Percentiles rank a stretch among this genome's conserved stretches.
Evolutionary conservation across 1,140 invertebrate genomes (phyloP).

Genomic region (Tetranychus urticae): DNA sequence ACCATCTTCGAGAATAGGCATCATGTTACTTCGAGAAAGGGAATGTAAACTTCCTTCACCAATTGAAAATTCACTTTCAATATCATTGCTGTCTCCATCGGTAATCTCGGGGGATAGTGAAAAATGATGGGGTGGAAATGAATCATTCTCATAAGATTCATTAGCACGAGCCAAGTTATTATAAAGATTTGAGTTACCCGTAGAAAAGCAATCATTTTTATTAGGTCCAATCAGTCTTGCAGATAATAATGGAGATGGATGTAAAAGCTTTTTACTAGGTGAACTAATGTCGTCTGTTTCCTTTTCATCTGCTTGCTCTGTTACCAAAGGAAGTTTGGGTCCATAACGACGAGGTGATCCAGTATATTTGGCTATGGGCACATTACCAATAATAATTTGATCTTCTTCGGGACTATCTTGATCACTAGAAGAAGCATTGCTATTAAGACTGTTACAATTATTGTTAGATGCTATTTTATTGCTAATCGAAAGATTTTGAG

Average conservation of each 20-base stretch:
- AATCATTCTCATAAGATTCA: too few species aligned
- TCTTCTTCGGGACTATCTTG: not conserved
- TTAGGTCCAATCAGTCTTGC: too few species aligned
- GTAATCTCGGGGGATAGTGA: conserved; percentile 79
- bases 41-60: conserved; percentile 20
- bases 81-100: conserved; percentile 74
- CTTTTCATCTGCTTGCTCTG: too few species aligned
- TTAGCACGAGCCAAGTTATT: too few species aligned
- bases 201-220: too few species aligned
- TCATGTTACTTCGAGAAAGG: conserved; percentile 27
- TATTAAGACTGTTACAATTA: too few species aligned
- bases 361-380: conserved; percentile 71
- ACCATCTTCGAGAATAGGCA: conserved; percentile 88
- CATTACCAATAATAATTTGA: conserved; percentile 46
- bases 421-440: not conserved
- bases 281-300: too few species aligned
- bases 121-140: conserved; percentile 30
- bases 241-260: too few species aligned
- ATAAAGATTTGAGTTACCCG: too few species aligned
- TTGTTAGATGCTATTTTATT: too few species aligned
- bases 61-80: conserved; percentile 37
- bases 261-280: too few species aligned
- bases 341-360: conserved; percentile 69
- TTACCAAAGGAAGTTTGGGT: conserved; percentile 20
- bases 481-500: too few species aligned